Evolutionary conservation across 35 echinoderm and acorn worm species (phyloP).

Genomic region (Amphiura filiformis): DNA sequence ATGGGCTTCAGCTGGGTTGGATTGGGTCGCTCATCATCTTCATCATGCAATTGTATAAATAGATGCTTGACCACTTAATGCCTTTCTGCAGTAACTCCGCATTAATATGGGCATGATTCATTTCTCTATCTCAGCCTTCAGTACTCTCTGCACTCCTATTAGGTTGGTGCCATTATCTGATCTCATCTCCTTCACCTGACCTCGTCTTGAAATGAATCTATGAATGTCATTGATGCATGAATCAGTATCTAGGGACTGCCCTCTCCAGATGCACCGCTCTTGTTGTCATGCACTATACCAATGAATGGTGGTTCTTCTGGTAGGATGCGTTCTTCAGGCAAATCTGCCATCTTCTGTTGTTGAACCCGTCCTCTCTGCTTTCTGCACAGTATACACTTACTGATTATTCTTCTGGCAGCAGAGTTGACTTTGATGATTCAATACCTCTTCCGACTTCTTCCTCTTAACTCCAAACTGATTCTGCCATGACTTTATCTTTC

Average conservation of each 20-base stretch:
- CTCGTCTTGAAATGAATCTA: conserved; percentile 13
- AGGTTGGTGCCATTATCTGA: conserved; percentile 58
- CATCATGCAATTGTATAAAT: too few species aligned
- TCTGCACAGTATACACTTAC: not conserved
- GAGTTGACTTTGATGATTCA: not conserved
- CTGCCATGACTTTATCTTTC: too few species aligned
- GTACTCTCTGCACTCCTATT: conserved; percentile 6
- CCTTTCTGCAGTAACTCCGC: conserved; percentile 18
- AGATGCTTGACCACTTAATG: conserved; percentile 31
- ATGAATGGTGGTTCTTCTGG: conserved; percentile 21
- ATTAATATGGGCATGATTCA: conserved; percentile 8
- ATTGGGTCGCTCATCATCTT: too few species aligned
- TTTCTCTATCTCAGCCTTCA: conserved; percentile 10
- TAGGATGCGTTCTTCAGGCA: conserved; percentile 12
- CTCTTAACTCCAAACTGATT: too few species aligned
- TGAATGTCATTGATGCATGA: conserved; percentile 44
- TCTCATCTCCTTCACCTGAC: conserved; percentile 15
- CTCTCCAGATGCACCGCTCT: conserved; percentile 31
- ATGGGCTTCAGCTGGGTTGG: too few species aligned
- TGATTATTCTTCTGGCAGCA: not conserved
- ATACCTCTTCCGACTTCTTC: conserved; percentile 10
- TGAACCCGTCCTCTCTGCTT: not conserved
- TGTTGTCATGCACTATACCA: conserved; percentile 18
- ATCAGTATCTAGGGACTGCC: conserved; percentile 16
- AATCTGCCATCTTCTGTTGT: conserved; percentile 17